These are phyloP conservation scores for Drosophila atripex DNA, from an alignment of 2,888 invertebrate species.

Conservation along the genomic window DNA sequence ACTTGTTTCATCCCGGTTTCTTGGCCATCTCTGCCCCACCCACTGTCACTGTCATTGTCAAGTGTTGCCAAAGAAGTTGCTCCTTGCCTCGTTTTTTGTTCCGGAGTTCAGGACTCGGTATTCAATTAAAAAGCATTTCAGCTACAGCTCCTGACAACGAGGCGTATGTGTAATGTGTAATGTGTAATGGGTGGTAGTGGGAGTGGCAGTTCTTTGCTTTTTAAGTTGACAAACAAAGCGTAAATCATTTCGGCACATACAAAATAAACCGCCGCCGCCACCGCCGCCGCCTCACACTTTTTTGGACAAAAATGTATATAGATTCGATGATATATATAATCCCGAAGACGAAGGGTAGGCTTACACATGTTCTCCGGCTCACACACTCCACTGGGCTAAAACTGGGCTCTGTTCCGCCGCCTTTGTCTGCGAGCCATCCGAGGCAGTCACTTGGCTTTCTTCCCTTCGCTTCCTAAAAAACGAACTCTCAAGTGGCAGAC, in stretches of 20 bases:
- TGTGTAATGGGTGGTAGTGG: background rate
- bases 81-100: constrained; percentile 2
- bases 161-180: constrained; percentile 62
- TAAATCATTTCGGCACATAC: constrained; percentile 76
- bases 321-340: background rate
- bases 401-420: constrained; percentile 33
- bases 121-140: constrained; percentile 76
- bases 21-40: background rate
- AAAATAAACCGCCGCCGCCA: constrained; percentile 60
- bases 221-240: constrained; percentile 79
- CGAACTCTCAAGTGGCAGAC: constrained; percentile 41
- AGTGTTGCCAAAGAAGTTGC: constrained; percentile 67
- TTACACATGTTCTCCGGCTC: constrained; percentile 66
- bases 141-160: constrained; percentile 56
- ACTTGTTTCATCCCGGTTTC: constrained; percentile 55
- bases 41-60: constrained; percentile 54
- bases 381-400: constrained; percentile 54
- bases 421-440: constrained; percentile 18
- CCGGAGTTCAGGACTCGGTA: constrained; percentile 32
- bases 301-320: constrained; percentile 2
- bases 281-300: constrained; percentile 1
- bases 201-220: constrained; percentile 59
- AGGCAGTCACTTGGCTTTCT: background rate
- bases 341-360: constrained; percentile 34
- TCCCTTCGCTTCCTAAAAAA: constrained; percentile 53